Base-by-base conservation (phyloP, 2,888 invertebrate species). In the Bugula neritina region DNA sequence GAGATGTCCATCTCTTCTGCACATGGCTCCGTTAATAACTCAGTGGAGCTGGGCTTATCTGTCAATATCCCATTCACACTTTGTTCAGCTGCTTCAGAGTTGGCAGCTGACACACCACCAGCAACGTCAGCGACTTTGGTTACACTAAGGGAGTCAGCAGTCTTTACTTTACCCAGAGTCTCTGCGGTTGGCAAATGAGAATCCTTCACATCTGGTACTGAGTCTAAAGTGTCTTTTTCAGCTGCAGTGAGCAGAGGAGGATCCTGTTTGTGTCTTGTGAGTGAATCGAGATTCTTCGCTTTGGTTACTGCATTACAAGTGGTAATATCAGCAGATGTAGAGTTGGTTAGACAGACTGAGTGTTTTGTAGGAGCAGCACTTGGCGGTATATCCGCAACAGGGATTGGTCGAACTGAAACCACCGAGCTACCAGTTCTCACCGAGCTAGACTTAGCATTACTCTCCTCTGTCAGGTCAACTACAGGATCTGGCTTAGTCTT, bases 1-100 rank as follows among this genome's bases (percentile, higher is more conserved):
- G 63, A 63, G 5, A 63, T 63, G 29, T 63, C 63, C 63, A 63
- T 63, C 31, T 63, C 63, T 13, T 63, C 63, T 31, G 10, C 29
- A 63, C 31, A 63, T 23, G 43, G 43, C 43, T 43, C 43, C 10
- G 43, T 5, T n/a, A n/a, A n/a, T n/a, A n/a, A n/a, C 17, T 43
- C 43, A 43, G 17, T 43, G 5, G 43, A 17, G 5, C 17, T 43
- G 5, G 43, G 43, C 5, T 5, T 43, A 17, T 43, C 43, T 43
- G 43, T 17, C 43, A 43, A 5, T 10, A 43, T 17, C 17, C 5
- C 10, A 43, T 43, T 17, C 10, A 43, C 43, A 43, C 17, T 43
- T 10, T 17, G 5, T 10, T 43, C 43, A 43, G 17, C 43, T 5
- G 10, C 17, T 10, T 43, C 43, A 43, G 17, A 5, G 43, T 43